These are phyloP conservation scores for Psettodes erumei DNA, from an alignment of 2,113 vertebrate species.

Conservation along the genomic window DNA sequence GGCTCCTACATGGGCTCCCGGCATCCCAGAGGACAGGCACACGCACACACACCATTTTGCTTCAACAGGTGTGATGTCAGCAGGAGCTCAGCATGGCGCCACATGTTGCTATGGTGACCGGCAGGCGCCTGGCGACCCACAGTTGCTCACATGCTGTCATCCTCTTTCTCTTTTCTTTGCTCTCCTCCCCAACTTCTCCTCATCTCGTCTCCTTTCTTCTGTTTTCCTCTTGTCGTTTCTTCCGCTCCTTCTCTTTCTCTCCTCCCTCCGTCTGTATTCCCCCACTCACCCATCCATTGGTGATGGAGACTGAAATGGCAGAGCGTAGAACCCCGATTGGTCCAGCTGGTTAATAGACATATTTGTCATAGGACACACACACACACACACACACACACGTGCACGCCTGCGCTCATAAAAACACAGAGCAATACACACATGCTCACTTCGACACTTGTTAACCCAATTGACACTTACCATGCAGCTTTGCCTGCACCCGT, in stretches of 20 bases:
- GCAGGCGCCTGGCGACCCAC: conserved; percentile 65
- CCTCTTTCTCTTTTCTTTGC: conserved; percentile 12
- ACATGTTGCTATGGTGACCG: conserved; percentile 81
- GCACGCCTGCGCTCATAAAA: no score
- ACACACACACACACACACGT: background rate
- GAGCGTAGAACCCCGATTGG: conserved; percentile 12
- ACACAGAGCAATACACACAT: background rate
- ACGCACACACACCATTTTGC: conserved; percentile 29
- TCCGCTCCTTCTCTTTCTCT: background rate
- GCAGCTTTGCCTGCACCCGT: background rate
- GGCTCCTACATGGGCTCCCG: conserved; percentile 28
- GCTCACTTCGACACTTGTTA: no score
- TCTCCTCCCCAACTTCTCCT: background rate
- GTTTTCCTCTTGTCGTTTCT: background rate
- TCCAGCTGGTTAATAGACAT: conserved; percentile 5
- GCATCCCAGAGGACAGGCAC: no score
- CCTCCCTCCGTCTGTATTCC: background rate
- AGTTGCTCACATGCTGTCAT: conserved; percentile 52
- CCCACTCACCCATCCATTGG: background rate
- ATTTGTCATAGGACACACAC: conserved; percentile 14
- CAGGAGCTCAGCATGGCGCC: conserved; percentile 68
- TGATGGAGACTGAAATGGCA: background rate
- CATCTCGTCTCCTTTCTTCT: background rate
- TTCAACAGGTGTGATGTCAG: conserved; percentile 82
- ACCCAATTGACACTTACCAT: no score